Evolutionary conservation across 2,113 vertebrate species (phyloP), one percentile per base, ranked within the genome.

Genomic region (Electrona antarctica): DNA sequence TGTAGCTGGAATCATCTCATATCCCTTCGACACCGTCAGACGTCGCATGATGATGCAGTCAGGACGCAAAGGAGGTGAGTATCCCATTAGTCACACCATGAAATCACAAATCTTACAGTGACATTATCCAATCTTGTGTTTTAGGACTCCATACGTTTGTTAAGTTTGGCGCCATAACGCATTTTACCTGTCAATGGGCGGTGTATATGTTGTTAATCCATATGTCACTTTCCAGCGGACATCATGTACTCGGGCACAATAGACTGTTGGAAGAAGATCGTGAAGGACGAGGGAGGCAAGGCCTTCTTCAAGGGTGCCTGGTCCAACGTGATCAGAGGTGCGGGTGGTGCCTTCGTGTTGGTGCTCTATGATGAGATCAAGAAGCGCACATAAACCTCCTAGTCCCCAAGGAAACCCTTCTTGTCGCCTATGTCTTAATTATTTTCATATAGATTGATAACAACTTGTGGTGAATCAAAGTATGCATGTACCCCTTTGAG

Each of bases 21-120:
- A 99, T 79, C 98, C 98, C 59, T 98, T 99, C 57, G 98, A 99
- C 91, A 99, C 98, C 0, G 98, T 99, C 85, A 94, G 98, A 72
- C 96, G 98, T 93, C 94, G 98, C 88, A 99, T 99, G 98, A 99
- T 99, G 98, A 99, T 99, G 98, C 98, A 99, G 94, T 99, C 98
- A n/a, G 98, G 98, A 71, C 94, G 98, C 74, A 99, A 96, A 93
- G 95, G 95, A 95, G 97, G 98, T 98, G 91, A 96, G 95, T 7
- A 7, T 13, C 67, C 7, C 2, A 13, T 3, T 12, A 3, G 0
- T 52, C 14, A 21, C 14, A 45, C n/a, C 12, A 60, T 8, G 21
- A n/a, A 13, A 55, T 12, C 9, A 7, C 21, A 46, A 8, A 9
- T 14, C 11, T 48, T 9, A 52, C 6, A 50, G 2, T 12, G 13